phyloP scores from a whole-genome alignment of 2,113 vertebrate genomes.

The Protomyctophum bolini region DNA sequence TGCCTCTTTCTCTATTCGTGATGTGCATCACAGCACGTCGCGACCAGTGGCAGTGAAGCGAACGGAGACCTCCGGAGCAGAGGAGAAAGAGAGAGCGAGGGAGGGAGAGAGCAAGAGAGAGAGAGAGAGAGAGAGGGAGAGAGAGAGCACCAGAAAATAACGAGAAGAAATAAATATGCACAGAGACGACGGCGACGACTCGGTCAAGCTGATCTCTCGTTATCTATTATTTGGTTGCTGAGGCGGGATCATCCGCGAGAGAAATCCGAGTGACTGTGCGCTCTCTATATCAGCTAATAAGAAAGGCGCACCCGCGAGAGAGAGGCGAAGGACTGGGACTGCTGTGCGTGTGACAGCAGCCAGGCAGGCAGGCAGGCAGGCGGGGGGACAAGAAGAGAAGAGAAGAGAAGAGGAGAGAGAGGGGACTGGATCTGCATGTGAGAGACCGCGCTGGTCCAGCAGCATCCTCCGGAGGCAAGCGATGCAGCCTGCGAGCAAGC shows the following conservation, averaged over 20 bases:
- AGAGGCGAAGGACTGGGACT: conserved; percentile 59
- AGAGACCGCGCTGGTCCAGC: conserved; percentile 77
- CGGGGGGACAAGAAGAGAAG: conserved; percentile 48
- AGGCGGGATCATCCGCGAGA: conserved; percentile 56
- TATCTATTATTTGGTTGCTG: conserved; percentile 80
- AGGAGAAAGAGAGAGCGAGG: too few relatives aligned
- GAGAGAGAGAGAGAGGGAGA: conserved; percentile 33
- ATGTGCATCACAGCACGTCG: too few relatives aligned
- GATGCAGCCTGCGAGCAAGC: conserved; percentile 93
- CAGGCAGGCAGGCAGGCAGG: background rate
- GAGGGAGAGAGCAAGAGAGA: background rate
- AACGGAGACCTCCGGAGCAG: too few relatives aligned
- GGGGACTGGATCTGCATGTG: conserved; percentile 78
- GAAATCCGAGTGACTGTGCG: conserved; percentile 13
- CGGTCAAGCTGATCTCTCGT: conserved; percentile 74
- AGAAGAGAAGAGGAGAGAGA: conserved; percentile 1
- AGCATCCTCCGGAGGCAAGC: conserved; percentile 80
- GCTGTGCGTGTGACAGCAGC: conserved; percentile 17
- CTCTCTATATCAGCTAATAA: background rate
- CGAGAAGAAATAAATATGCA: conserved; percentile 84
- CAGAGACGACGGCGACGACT: conserved; percentile 83
- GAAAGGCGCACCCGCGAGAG: conserved; percentile 36
- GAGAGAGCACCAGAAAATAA: conserved; percentile 32
- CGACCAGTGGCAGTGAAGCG: too few relatives aligned
- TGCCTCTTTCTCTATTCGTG: too few relatives aligned